A percentile compares a stretch with the other conserved stretches of the same genome.
phyloP scores from a whole-genome alignment of 2,797 vertebrate species.

The Karalla daura region DNA sequence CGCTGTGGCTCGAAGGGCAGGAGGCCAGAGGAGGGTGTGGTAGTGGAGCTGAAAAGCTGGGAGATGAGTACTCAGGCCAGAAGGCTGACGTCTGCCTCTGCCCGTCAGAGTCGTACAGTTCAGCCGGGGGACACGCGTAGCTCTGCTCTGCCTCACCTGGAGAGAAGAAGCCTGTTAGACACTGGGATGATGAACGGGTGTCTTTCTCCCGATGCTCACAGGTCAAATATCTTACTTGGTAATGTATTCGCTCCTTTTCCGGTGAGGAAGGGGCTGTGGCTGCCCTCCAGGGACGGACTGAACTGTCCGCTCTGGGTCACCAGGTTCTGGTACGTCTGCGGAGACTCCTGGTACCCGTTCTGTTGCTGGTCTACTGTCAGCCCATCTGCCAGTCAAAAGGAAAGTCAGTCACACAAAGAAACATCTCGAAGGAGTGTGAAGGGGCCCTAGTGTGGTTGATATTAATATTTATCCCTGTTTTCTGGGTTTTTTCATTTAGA shows the following conservation, averaged over 20 bases:
- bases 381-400: conserved; percentile 53
- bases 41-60: conserved; percentile 57
- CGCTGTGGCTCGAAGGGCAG: conserved; percentile 46
- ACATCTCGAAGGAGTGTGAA: no score
- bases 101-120: conserved; percentile 72
- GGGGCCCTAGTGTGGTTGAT: no score
- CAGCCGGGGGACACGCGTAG: conserved; percentile 60
- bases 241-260: conserved; percentile 49
- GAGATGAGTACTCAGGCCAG: conserved; percentile 79
- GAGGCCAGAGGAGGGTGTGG: conserved; percentile 57
- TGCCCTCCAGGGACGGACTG: conserved; percentile 69
- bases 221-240: conserved; percentile 50
- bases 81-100: conserved; percentile 71
- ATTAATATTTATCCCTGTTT: no score
- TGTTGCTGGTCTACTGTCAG: conserved; percentile 70
- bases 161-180: conserved; percentile 4
- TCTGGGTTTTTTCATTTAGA: no score
- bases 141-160: conserved; percentile 75
- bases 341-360: conserved; percentile 76
- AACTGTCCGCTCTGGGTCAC: conserved; percentile 74
- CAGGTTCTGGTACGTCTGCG: conserved; percentile 82
- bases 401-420: no score
- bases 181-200: not conserved
- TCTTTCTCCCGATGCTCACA: not conserved
- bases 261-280: conserved; percentile 71